phyloP scores from a whole-genome alignment of 1,140 invertebrate species.

The Teleogryllus occipitalis region DNA sequence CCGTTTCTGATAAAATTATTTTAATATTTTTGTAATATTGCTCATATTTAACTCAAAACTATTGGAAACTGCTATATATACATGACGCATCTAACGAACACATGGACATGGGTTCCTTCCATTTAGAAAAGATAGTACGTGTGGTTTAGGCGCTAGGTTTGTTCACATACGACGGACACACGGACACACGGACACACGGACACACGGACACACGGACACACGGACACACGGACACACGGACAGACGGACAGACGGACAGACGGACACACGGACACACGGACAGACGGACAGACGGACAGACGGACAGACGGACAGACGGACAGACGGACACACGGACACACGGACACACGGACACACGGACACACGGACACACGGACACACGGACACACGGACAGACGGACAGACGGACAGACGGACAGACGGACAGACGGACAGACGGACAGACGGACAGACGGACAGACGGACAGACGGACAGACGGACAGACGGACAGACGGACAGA shows the following conservation, averaged over 20 bases:
- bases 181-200: neutral
- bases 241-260: too few species aligned
- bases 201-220: neutral
- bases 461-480: constrained; percentile 23
- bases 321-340: neutral
- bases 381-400: too few species aligned
- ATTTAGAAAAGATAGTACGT: too few species aligned
- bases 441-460: constrained; percentile 26
- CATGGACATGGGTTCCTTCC: too few species aligned
- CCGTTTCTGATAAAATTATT: too few species aligned
- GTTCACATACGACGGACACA: neutral
- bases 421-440: constrained; percentile 27
- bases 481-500: constrained; percentile 23
- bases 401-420: constrained; percentile 27
- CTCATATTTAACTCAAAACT: too few species aligned
- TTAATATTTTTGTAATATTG: too few species aligned
- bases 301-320: neutral
- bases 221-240: too few species aligned
- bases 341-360: constrained; percentile 17
- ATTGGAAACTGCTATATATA: too few species aligned
- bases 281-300: neutral
- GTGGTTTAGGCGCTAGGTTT: too few species aligned
- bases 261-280: too few species aligned
- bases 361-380: constrained; percentile 19
- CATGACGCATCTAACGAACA: too few species aligned